Evolutionary conservation across 2,888 invertebrate species (phyloP).

Genomic region (Calliopum simillimum): DNA sequence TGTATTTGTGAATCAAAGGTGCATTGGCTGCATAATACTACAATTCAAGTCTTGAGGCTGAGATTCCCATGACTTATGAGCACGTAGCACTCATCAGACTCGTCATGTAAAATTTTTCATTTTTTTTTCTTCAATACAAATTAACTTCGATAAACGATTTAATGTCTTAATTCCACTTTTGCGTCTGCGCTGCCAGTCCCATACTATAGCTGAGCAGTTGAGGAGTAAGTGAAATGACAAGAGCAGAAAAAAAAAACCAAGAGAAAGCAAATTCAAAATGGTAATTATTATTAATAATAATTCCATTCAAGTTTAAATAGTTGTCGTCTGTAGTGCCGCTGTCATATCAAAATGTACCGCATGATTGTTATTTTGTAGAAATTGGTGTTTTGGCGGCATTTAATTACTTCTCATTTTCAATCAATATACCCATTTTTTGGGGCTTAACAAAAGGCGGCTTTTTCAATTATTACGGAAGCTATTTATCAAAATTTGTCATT

Average conservation of each 20-base stretch:
- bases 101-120: conserved; percentile 53
- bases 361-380: background rate
- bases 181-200: background rate
- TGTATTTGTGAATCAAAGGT: background rate
- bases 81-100: conserved; percentile 57
- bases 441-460: background rate
- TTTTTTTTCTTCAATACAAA: conserved; percentile 48
- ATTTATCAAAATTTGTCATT: conserved; percentile 47
- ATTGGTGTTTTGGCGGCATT: background rate
- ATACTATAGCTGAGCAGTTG: background rate
- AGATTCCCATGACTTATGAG: conserved; percentile 63
- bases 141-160: conserved; percentile 60
- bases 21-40: background rate
- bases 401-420: conserved; percentile 9
- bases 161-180: conserved; percentile 58
- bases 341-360: conserved; percentile 11
- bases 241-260: background rate
- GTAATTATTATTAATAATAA: conserved; percentile 28
- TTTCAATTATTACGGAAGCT: conserved; percentile 46
- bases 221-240: background rate
- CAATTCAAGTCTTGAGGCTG: background rate
- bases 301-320: conserved; percentile 21
- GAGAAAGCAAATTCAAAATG: background rate
- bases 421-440: background rate
- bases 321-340: conserved; percentile 13